Evolutionary conservation across 1,140 invertebrate genomes (phyloP), one percentile per base, ranked within the genome.

Genomic region (Ctenoplectra terminalis): DNA sequence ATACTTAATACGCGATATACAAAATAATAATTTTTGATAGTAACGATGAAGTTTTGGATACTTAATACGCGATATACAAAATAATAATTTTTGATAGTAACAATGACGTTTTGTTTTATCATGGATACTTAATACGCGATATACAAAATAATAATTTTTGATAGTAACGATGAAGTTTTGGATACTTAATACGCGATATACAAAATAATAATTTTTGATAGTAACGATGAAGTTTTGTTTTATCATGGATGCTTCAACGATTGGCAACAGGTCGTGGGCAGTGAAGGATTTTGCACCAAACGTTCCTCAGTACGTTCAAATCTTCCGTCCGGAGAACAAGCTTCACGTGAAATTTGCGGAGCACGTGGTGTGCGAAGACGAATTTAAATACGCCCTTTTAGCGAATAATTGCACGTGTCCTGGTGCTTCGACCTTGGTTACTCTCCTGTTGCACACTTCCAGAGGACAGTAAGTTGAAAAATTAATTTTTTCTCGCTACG

Each of bases 371-470:
- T 99, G 99, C 94, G 98, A 99, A 92, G 99, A 99, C 92, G 97
- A 98, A 92, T 99, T 99, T 93, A 99, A 99, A 93, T 99, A 99
- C 92, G 98, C 98, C 3, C 94, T 99, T 50, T 94, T 99, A 75
- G 98, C 99, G 34, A 99, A 99, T 94, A 99, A 99, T 93, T 99
- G 98, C 94, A 97, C 99, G 72, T 99, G 98, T 94, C 99, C 99
- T 0, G 99, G 98, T 20, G 98, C 98, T 23, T 99, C 98, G 1
- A 99, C 99, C 0, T 95, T 99, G 37, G 98, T 99, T 66, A 99
- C 99, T 1, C 95, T 99, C 0, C 94, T 99, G 26, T 95, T 99
- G 43, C 99, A 99, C 92, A 99, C 99, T 1, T 99, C 98, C 54
- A 95, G 98, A 75, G 99, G 98, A 94, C 97, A 99, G 98, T 99